Conservation (phyloP, 2,797 vertebrate genomes). For the Chiroxiphia lanceolata region DNA sequence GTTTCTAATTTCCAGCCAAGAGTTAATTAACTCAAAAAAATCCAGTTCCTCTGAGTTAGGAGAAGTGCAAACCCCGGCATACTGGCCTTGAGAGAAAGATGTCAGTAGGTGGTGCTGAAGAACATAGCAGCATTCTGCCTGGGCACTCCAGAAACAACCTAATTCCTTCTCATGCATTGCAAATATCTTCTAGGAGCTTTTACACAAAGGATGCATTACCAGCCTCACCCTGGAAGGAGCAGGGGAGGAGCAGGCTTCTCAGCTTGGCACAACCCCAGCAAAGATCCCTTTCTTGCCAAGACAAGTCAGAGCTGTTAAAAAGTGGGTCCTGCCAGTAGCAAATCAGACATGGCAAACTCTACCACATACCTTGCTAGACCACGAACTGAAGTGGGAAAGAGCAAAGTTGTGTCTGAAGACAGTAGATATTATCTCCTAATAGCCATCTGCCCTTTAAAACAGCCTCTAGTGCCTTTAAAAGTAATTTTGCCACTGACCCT, state of each 20-base stretch:
- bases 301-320: neutral
- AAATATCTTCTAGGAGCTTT: constrained; percentile 23
- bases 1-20: neutral
- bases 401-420: neutral
- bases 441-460: neutral
- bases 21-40: neutral
- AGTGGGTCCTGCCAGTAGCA: neutral
- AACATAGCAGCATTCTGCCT: neutral
- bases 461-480: neutral
- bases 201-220: constrained; percentile 39
- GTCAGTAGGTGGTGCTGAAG: constrained; percentile 64
- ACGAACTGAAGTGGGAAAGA: neutral
- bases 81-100: neutral
- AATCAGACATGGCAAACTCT: neutral
- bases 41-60: neutral
- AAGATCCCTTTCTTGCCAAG: neutral
- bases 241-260: neutral
- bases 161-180: constrained; percentile 3
- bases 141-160: neutral
- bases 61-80: neutral
- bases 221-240: neutral
- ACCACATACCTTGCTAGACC: neutral
- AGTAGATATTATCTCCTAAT: neutral
- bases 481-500: neutral
- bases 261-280: neutral